Percentiles rank a stretch among this genome's conserved stretches.
Conservation (phyloP, 1,140 invertebrate genomes). For the Neuroterus valhalla region DNA sequence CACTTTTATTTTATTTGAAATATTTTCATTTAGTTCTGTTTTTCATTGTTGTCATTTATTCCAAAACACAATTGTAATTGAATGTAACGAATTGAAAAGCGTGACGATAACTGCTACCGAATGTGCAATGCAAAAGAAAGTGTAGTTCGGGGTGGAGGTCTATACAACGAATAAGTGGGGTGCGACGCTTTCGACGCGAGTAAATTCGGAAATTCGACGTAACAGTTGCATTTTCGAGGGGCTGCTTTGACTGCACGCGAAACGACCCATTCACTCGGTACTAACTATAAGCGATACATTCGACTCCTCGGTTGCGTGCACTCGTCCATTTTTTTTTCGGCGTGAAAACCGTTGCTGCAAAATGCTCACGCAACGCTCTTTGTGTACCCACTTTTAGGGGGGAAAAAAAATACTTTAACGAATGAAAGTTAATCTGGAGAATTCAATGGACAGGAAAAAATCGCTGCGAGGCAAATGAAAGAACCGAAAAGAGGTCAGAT, state of each 20-base stretch:
- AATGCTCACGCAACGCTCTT: slow-evolving; percentile 28
- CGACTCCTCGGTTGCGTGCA: slow-evolving; percentile 32
- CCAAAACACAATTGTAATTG: too few species aligned
- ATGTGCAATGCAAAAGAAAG: slow-evolving; percentile 33
- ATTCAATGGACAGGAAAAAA: neutral
- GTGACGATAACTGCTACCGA: slow-evolving; percentile 3
- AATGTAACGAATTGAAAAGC: neutral
- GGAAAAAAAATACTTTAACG: slow-evolving; percentile 17
- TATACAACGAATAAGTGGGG: slow-evolving; percentile 34
- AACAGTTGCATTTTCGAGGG: slow-evolving; percentile 34
- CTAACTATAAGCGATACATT: slow-evolving; percentile 37
- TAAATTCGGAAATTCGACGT: slow-evolving; percentile 43
- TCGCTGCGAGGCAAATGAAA: neutral
- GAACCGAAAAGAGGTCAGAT: neutral
- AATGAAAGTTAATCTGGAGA: neutral
- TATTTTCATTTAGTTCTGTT: too few species aligned
- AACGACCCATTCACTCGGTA: slow-evolving; percentile 38
- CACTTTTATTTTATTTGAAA: too few species aligned
- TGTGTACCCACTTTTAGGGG: slow-evolving; percentile 26
- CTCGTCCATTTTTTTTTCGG: slow-evolving; percentile 34
- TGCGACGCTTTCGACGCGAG: slow-evolving; percentile 34
- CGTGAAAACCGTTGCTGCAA: slow-evolving; percentile 32
- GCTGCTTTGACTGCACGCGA: slow-evolving; percentile 37
- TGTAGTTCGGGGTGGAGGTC: slow-evolving; percentile 22
- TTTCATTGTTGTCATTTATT: too few species aligned